Evolutionary conservation across 2,888 invertebrate species (phyloP).

Genomic region (Phlogophora meticulosa): DNA sequence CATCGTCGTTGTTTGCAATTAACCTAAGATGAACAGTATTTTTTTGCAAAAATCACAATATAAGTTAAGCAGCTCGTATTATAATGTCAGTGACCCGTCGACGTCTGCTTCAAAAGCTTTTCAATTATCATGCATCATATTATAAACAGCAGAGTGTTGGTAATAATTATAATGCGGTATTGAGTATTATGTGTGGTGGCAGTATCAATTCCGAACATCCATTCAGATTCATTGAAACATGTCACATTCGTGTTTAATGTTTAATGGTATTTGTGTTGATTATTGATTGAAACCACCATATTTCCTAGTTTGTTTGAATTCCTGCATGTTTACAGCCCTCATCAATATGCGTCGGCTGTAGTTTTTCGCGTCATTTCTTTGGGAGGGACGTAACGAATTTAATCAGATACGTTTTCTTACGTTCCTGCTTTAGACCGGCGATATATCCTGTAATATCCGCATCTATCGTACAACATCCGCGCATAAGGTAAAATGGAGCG

Average conservation of each 20-base stretch:
- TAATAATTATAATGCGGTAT: constrained; percentile 26
- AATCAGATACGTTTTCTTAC: constrained; percentile 46
- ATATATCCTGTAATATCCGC: constrained; percentile 56
- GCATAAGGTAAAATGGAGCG: constrained; percentile 56
- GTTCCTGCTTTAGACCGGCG: constrained; percentile 33
- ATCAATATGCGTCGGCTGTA: constrained; percentile 47
- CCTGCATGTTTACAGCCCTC: constrained; percentile 52
- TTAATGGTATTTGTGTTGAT: neutral
- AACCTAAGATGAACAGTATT: too few species aligned
- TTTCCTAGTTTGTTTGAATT: constrained; percentile 45
- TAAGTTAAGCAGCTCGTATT: too few species aligned
- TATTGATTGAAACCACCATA: constrained; percentile 35
- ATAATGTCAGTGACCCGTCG: too few species aligned
- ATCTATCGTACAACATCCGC: constrained; percentile 48
- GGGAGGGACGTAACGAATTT: constrained; percentile 49
- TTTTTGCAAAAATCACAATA: too few species aligned
- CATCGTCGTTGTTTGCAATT: too few species aligned
- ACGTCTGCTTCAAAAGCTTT: too few species aligned
- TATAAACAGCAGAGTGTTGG: too few species aligned
- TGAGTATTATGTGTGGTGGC: constrained; percentile 22
- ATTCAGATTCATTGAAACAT: constrained; percentile 15
- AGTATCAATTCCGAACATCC: constrained; percentile 23
- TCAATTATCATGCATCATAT: too few species aligned
- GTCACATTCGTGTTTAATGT: neutral
- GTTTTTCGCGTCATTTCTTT: constrained; percentile 55